These are phyloP conservation scores for Remorina albescens DNA, from an alignment of 2,797 vertebrate species.

Conservation along the genomic window DNA sequence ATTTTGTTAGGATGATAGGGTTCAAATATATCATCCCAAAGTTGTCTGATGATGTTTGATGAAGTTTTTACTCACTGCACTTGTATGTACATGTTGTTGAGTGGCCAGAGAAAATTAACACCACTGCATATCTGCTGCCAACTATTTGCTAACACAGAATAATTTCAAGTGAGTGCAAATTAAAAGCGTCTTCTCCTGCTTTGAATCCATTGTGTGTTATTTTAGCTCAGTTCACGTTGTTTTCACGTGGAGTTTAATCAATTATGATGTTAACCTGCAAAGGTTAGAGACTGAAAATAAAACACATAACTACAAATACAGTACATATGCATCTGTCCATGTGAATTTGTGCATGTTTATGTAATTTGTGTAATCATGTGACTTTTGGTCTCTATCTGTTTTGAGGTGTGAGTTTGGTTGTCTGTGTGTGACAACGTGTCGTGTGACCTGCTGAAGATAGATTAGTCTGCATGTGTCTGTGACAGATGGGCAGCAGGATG, in stretches of 20 bases:
- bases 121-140: too few species aligned
- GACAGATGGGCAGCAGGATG: constrained; percentile 33
- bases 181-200: background rate
- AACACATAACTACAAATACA: background rate
- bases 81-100: too few species aligned
- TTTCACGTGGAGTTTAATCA: too few species aligned
- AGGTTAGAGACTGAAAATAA: too few species aligned
- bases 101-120: too few species aligned
- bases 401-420: constrained; percentile 4
- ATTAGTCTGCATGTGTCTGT: constrained; percentile 15
- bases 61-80: background rate
- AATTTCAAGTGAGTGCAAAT: too few species aligned
- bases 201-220: background rate
- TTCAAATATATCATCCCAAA: background rate
- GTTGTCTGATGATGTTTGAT: background rate
- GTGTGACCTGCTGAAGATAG: constrained; percentile 33
- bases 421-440: constrained; percentile 14
- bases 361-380: background rate
- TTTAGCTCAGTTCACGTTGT: background rate
- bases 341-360: background rate
- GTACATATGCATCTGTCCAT: too few species aligned
- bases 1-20: background rate
- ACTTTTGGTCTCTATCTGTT: constrained; percentile 2
- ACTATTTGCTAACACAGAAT: too few species aligned
- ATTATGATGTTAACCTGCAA: too few species aligned